Percentiles rank a stretch among this genome's conserved stretches.
These are phyloP conservation scores for Pandemis cinnamomeana DNA, from an alignment of 2,888 invertebrate genomes.

Conservation along the genomic window DNA sequence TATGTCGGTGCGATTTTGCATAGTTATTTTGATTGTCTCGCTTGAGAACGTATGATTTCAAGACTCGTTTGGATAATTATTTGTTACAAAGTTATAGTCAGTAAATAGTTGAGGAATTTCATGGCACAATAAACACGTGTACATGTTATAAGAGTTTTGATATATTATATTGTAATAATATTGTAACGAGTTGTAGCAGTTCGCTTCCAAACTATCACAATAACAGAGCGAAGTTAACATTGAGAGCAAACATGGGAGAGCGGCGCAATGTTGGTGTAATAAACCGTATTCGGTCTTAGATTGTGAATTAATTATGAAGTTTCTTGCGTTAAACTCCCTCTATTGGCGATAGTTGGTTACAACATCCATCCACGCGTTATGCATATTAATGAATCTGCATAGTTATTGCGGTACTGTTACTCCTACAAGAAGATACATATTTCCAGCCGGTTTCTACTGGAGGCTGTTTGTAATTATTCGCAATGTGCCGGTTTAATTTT, in stretches of 20 bases:
- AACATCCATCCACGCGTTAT: slow-evolving; percentile 69
- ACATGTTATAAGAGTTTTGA: background rate
- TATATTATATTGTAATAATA: slow-evolving; percentile 1
- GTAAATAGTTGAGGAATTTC: background rate
- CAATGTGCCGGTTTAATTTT: slow-evolving; percentile 14
- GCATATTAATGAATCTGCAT: slow-evolving; percentile 73
- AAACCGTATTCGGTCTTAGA: slow-evolving; percentile 68
- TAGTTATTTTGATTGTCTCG: slow-evolving; percentile 45
- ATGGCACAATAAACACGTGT: background rate
- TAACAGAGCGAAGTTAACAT: slow-evolving; percentile 36
- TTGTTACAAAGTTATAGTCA: background rate
- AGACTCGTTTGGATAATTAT: background rate
- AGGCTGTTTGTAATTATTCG: slow-evolving; percentile 5
- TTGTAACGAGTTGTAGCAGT: background rate
- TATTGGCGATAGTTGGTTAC: slow-evolving; percentile 70
- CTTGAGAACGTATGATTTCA: slow-evolving; percentile 13
- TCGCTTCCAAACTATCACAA: slow-evolving; percentile 31
- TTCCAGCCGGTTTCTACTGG: background rate
- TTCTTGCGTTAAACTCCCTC: slow-evolving; percentile 67
- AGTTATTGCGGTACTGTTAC: slow-evolving; percentile 60
- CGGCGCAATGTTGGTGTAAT: slow-evolving; percentile 59
- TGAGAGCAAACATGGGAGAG: slow-evolving; percentile 39
- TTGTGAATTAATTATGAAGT: slow-evolving; percentile 78
- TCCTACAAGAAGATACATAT: slow-evolving; percentile 48
- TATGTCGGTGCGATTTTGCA: slow-evolving; percentile 57